phyloP scores from a whole-genome alignment of 2,888 invertebrate species.

The Phytoseiulus persimilis region DNA sequence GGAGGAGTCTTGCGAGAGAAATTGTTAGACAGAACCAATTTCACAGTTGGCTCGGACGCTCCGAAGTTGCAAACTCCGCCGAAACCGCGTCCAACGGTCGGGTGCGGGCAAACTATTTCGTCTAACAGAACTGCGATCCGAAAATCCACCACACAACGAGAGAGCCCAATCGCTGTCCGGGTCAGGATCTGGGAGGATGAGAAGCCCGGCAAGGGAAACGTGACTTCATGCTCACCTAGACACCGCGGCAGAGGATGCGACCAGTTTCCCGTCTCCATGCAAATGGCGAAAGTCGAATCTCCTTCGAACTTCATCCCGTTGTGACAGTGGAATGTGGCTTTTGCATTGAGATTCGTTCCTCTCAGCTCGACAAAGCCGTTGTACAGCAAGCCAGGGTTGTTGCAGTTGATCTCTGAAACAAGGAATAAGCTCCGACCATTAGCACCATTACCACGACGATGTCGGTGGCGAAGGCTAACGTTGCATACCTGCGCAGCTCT shows the following conservation, averaged over 20 bases:
- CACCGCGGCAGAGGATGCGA: constrained; percentile 84
- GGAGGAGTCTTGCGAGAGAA: neutral
- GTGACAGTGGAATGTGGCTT: constrained; percentile 83
- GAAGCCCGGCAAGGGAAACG: no score
- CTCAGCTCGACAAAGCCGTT: constrained; percentile 74
- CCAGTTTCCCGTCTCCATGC: constrained; percentile 89
- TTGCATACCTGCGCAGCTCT: no score
- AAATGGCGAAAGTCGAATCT: constrained; percentile 71
- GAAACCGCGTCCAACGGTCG: no score
- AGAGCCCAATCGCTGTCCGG: no score
- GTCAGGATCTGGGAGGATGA: no score
- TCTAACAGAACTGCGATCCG: no score
- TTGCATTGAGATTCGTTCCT: constrained; percentile 84
- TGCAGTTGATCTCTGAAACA: constrained; percentile 83
- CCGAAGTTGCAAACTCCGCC: neutral
- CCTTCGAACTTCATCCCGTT: constrained; percentile 84
- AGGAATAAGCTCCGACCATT: neutral
- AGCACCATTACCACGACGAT: neutral
- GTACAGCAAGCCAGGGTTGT: constrained; percentile 81
- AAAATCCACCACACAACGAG: no score
- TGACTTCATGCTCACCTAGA: constrained; percentile 56
- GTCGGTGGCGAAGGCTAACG: no score
- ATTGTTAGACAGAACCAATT: neutral
- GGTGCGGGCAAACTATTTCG: no score
- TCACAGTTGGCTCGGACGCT: neutral